A percentile compares a stretch with the other conserved stretches of the same genome.
phyloP scores from a whole-genome alignment of 2,888 invertebrate genomes.

The Heteromyza rotundicornis region DNA sequence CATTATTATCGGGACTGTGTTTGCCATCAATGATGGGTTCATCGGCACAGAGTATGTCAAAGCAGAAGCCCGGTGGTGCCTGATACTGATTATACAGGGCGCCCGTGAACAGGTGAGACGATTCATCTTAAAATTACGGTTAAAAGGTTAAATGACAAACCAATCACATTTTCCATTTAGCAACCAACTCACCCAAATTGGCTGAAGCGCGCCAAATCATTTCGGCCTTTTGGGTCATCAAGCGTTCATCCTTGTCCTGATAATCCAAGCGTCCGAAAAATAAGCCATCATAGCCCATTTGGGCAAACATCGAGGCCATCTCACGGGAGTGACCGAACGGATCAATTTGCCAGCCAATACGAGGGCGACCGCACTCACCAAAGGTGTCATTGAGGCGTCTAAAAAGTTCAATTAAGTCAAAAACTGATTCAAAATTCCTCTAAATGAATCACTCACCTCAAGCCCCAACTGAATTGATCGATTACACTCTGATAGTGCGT shows the following conservation, averaged over 20 bases:
- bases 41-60: constrained; percentile 84
- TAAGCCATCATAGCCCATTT: constrained; percentile 88
- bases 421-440: not conserved
- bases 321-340: constrained; percentile 88
- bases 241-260: constrained; percentile 75
- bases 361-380: constrained; percentile 76
- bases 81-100: constrained; percentile 81
- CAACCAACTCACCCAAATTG: constrained; percentile 68
- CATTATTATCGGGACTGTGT: constrained; percentile 82
- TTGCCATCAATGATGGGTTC: constrained; percentile 86
- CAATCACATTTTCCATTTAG: not conserved
- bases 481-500: constrained; percentile 73
- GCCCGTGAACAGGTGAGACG: constrained; percentile 78
- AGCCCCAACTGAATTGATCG: constrained; percentile 75
- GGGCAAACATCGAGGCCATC: constrained; percentile 79
- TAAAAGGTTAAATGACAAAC: not conserved
- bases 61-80: constrained; percentile 91
- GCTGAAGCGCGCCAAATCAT: constrained; percentile 83
- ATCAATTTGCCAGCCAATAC: constrained; percentile 86
- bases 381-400: constrained; percentile 73
- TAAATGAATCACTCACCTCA: constrained; percentile 63
- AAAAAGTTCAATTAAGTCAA: constrained; percentile 16
- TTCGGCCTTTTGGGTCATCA: constrained; percentile 72
- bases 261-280: constrained; percentile 88
- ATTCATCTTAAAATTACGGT: constrained; percentile 29